Evolutionary conservation across 1,140 invertebrate species (phyloP), one percentile per base, ranked within the genome.

Genomic region (Andricus grossulariae): DNA sequence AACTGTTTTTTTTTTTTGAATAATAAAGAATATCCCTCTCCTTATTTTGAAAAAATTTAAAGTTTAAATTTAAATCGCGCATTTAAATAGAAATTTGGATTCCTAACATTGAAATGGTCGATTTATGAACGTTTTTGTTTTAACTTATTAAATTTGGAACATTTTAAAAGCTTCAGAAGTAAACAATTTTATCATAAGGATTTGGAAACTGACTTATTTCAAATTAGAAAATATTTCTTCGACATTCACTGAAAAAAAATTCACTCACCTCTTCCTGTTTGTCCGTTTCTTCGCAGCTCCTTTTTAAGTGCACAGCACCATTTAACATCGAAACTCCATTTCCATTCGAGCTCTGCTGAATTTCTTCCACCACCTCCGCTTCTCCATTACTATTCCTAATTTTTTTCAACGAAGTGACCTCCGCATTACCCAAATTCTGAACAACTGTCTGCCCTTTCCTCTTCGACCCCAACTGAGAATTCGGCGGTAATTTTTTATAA

Each of bases 401-500:
- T 71, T 60, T 78, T 72, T 71, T 78, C 52, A 78, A 51, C 6
- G 18, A 60, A 19, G 18, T 19, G 2, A 39, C n/a, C 32, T 78
- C 77, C 25, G 5, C 15, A 1, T 78, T 70, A 13, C 6, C 54
- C 50, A 32, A 21, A 55, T 45, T 72, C 50, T 32, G 32, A n/a
- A 32, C 39, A 8, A 16, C 32, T 10, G 25, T n/a, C 5, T 66
- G 60, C 2, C 60, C 60, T 16, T 66, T 66, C 12, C 60, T 66
- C 15, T 66, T 66, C 4, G n/a, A 39, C 10, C 60, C 60, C 25
- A 66, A 25, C 10, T 39, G 66, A 45, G 39, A 45, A 45, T 45
- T 45, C 39, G 39, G 39, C 11, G 10, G 39, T 1, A 16, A 76
- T 82, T 82, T 88, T 72, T 91, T 92, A 84, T 95, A 95, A 3